phyloP scores from a whole-genome alignment of 2,888 invertebrate species.

The Antitype chi region DNA sequence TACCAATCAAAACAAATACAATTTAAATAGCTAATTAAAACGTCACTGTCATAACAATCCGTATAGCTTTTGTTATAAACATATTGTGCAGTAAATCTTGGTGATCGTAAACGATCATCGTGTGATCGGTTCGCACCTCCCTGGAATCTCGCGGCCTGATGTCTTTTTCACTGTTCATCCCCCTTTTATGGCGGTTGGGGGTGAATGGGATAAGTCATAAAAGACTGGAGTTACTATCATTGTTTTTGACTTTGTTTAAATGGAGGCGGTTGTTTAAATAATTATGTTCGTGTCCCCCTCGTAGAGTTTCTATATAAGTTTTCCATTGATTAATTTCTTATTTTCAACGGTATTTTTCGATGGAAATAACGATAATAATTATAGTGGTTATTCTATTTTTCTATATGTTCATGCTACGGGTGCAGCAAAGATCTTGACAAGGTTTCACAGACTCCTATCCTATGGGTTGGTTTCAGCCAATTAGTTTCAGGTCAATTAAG shows the following conservation, averaged over 20 bases:
- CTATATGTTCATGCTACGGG: too few relatives aligned
- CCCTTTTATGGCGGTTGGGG: constrained; percentile 75
- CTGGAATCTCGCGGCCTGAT: constrained; percentile 79
- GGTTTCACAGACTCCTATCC: not conserved
- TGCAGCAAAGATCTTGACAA: not conserved
- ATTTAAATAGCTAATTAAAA: constrained; percentile 34
- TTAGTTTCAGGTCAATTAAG: not conserved
- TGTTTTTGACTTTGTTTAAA: not conserved
- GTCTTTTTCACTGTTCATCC: constrained; percentile 85
- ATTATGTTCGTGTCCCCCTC: too few relatives aligned
- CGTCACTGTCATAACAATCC: constrained; percentile 42
- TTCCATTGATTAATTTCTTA: not conserved
- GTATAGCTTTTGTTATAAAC: constrained; percentile 37
- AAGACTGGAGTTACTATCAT: constrained; percentile 2
- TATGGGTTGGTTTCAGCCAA: not conserved
- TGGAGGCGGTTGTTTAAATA: not conserved
- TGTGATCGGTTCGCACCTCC: constrained; percentile 85
- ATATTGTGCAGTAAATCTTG: constrained; percentile 74
- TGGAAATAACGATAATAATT: not conserved
- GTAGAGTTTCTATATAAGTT: not conserved
- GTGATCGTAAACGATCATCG: constrained; percentile 81
- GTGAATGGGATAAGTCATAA: constrained; percentile 66
- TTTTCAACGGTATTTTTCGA: not conserved
- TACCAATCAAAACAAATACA: constrained; percentile 24
- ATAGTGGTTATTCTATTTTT: not conserved